Conservation (phyloP, 2,888 invertebrate species). For the Myathropa florea region DNA sequence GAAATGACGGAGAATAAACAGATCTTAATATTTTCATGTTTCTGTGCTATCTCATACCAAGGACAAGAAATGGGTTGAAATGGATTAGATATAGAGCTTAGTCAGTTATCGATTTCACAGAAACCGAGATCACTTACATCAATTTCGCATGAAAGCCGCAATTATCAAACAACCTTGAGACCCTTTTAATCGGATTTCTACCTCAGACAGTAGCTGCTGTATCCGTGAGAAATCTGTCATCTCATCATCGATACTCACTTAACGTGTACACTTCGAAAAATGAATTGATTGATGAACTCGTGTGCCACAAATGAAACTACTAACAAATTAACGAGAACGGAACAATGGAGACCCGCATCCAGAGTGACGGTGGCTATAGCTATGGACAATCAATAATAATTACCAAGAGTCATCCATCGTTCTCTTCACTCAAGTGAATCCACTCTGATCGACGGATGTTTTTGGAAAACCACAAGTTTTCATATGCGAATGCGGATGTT, state of each 20-base stretch:
- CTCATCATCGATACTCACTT: neutral
- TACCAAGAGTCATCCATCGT: neutral
- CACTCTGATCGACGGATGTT: neutral
- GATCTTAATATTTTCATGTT: too few species aligned
- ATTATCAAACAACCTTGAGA: neutral
- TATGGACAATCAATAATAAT: slow-evolving; percentile 28
- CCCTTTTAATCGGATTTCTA: neutral
- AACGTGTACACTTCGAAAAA: neutral
- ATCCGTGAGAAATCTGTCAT: neutral
- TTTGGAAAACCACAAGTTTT: slow-evolving; percentile 13
- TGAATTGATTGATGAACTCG: slow-evolving; percentile 17
- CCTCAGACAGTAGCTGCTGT: neutral
- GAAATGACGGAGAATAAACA: too few species aligned
- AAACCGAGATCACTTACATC: too few species aligned
- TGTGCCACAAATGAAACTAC: neutral
- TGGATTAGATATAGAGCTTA: too few species aligned
- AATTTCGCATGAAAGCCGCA: too few species aligned
- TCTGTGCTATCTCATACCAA: too few species aligned
- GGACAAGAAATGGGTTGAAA: too few species aligned
- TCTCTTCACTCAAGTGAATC: neutral
- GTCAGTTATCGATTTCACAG: too few species aligned
- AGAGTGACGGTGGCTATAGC: neutral
- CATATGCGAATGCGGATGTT: slow-evolving; percentile 38
- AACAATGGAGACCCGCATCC: slow-evolving; percentile 3
- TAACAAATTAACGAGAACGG: neutral